Percentiles rank a stretch among this genome's conserved stretches.
phyloP scores from a whole-genome alignment of 2,888 invertebrate genomes.

The Phaonia tiefii region DNA sequence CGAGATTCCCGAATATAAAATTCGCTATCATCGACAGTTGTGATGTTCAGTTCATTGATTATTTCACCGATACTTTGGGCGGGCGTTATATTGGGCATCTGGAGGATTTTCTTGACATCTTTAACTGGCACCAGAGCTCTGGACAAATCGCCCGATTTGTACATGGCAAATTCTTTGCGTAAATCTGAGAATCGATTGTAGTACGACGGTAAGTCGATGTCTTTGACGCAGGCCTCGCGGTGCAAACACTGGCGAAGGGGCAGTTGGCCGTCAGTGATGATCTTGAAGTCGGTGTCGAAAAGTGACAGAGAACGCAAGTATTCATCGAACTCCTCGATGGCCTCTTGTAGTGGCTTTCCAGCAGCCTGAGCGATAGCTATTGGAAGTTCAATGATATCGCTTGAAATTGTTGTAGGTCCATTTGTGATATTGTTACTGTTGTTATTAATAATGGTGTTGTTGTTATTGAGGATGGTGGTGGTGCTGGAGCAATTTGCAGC shows the following conservation, averaged over 20 bases:
- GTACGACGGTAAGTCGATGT: slow-evolving; percentile 92
- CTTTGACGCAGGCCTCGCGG: slow-evolving; percentile 94
- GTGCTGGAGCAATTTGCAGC: slow-evolving; percentile 49
- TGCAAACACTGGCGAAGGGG: slow-evolving; percentile 94
- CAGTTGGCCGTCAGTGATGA: slow-evolving; percentile 88
- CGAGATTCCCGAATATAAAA: slow-evolving; percentile 94
- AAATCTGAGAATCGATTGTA: slow-evolving; percentile 96
- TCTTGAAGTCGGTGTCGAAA: slow-evolving; percentile 83
- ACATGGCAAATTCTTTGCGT: slow-evolving; percentile 89
- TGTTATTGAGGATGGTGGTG: slow-evolving; percentile 26
- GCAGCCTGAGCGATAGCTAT: slow-evolving; percentile 79
- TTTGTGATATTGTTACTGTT: slow-evolving; percentile 68
- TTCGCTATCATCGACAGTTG: slow-evolving; percentile 87
- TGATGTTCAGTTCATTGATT: slow-evolving; percentile 91
- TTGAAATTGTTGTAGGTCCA: slow-evolving; percentile 57
- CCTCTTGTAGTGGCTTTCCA: slow-evolving; percentile 79
- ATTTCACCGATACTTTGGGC: slow-evolving; percentile 89
- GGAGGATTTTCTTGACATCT: slow-evolving; percentile 83
- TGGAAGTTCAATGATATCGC: slow-evolving; percentile 76
- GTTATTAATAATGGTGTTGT: slow-evolving; percentile 56
- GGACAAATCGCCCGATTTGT: slow-evolving; percentile 82
- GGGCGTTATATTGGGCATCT: slow-evolving; percentile 82
- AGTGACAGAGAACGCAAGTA: slow-evolving; percentile 87
- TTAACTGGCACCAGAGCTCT: slow-evolving; percentile 82
- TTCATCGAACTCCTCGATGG: slow-evolving; percentile 85